Percentiles rank a stretch among this genome's conserved stretches.
Conservation (phyloP, 2,797 vertebrate genomes). For the Enteromius anoplus region DNA sequence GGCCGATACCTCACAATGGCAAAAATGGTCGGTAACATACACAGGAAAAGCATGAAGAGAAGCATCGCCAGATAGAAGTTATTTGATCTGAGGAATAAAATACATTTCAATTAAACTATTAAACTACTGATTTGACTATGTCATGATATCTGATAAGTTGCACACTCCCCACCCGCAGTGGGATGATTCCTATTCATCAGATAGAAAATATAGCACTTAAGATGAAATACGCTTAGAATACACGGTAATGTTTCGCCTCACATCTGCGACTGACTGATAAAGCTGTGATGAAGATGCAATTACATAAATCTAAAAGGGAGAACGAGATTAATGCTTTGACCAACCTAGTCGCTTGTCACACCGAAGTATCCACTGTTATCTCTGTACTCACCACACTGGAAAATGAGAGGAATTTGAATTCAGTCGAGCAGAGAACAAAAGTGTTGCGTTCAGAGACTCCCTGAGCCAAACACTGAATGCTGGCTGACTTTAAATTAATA, state of each 20-base stretch:
- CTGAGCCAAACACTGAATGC: conserved; percentile 26
- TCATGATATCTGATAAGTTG: conserved; percentile 36
- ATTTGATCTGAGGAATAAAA: conserved; percentile 83
- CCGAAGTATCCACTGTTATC: conserved; percentile 39
- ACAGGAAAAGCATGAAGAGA: conserved; percentile 96
- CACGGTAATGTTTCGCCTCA: conserved; percentile 35
- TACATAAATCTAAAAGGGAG: conserved; percentile 61
- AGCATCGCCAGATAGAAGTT: conserved; percentile 98
- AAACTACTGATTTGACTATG: too few species aligned
- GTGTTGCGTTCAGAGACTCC: not conserved
- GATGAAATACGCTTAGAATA: conserved; percentile 37
- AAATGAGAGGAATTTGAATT: conserved; percentile 28
- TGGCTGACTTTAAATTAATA: conserved; percentile 15
- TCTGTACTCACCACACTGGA: conserved; percentile 26
- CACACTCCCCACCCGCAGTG: not conserved
- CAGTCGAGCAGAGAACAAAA: conserved; percentile 7
- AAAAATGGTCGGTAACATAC: conserved; percentile 96
- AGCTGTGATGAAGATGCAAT: conserved; percentile 49
- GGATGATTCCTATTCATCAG: not conserved
- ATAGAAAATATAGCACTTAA: conserved; percentile 26
- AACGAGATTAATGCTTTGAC: not conserved
- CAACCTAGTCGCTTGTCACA: conserved; percentile 18
- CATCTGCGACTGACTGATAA: conserved; percentile 68
- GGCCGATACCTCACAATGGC: conserved; percentile 92
- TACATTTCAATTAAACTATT: conserved; percentile 2